Evolutionary conservation across 1,140 invertebrate genomes (phyloP).

Genomic region (Scaptomyza pallida): DNA sequence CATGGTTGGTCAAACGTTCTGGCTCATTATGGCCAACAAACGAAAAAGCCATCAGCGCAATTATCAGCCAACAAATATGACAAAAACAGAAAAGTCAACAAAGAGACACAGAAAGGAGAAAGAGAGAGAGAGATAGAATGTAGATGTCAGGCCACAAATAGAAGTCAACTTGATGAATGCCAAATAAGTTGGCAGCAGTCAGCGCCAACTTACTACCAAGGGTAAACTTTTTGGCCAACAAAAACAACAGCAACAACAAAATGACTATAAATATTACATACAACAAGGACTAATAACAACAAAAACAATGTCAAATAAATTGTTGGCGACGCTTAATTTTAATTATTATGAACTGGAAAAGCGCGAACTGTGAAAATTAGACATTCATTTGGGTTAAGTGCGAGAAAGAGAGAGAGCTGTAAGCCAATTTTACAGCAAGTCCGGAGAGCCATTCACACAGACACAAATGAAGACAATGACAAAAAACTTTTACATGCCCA

Average conservation of each 20-base stretch:
- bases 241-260: conserved; percentile 53
- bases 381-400: conserved; percentile 63
- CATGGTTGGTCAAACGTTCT: conserved; percentile 43
- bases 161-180: conserved; percentile 69
- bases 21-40: conserved; percentile 42
- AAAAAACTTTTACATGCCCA: conserved; percentile 55
- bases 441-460: conserved; percentile 2
- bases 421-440: conserved; percentile 31
- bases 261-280: conserved; percentile 70
- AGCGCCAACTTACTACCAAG: conserved; percentile 57
- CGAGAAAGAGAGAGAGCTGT: conserved; percentile 7
- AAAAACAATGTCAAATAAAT: conserved; percentile 50
- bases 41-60: conserved; percentile 41
- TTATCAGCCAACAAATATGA: conserved; percentile 44
- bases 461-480: conserved; percentile 58
- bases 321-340: conserved; percentile 73
- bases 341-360: conserved; percentile 76
- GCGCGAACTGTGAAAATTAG: conserved; percentile 67
- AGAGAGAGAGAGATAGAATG: conserved; percentile 8
- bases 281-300: conserved; percentile 53
- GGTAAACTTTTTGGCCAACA: conserved; percentile 57
- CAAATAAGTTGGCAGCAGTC: conserved; percentile 75
- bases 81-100: conserved; percentile 28
- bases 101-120: neutral
- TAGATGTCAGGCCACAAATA: conserved; percentile 38